Evolutionary conservation across 2,888 invertebrate genomes (phyloP), one percentile per base, ranked within the genome.

Genomic region (Oligia fasciuncula): DNA sequence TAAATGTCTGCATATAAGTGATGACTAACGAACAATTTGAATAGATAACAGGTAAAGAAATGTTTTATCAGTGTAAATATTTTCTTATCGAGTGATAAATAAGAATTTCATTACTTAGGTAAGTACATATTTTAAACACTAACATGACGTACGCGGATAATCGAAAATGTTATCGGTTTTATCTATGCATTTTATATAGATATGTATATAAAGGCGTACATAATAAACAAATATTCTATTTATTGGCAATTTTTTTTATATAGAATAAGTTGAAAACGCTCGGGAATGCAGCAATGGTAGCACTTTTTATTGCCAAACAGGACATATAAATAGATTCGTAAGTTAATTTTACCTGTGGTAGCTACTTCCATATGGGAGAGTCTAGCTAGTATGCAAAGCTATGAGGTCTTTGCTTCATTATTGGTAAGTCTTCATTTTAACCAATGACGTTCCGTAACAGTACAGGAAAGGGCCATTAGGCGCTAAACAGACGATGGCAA

Each of bases 11-110:
- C 51, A 19, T 49, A 29, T 40, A 19, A 23, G 40, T 51, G 23
- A 81, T 57, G 62, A 81, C 62, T n/a, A 62, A 85, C 2, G 9
- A 60, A 57, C 81, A 49, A 85, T 85, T 81, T 85, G 46, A 73
- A 81, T 81, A 85, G 81, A 85, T 81, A 49, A 72, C 17, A 72
- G 19, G 35, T 67, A 57, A 73, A 85, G 66, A 57, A 49, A 14
- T 67, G 81, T 71, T 49, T 63, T 80, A 85, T 85, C 73, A 43
- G 19, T 54, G 11, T 54, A 49, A 62, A 84, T 68, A 85, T 80
- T 40, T 79, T 63, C 35, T 68, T 80, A 80, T 85, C 80, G 40
- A 40, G n/a, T 17, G 85, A 85, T 85, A 80, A 29, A 83, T 85
- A 80, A 77, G 17, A 70, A n/a, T 76, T 73, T 86, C 46, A 81